Percentiles rank a stretch among this genome's conserved stretches.
Evolutionary conservation across 37 sponge, comb jelly and placozoan genomes (phyloP).

Genomic region (Theonella swinhoei): DNA sequence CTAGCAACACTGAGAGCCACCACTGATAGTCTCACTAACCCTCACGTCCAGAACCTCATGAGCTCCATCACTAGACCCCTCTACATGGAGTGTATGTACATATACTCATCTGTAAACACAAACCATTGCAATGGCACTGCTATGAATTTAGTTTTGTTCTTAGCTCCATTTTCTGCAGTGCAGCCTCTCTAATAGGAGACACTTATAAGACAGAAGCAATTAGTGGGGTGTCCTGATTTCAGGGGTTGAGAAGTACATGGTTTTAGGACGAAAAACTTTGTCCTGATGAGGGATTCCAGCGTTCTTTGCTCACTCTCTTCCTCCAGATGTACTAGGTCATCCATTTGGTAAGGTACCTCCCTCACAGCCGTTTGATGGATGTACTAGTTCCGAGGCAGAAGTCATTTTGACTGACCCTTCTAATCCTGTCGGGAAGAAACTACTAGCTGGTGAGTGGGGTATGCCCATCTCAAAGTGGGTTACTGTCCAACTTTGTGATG

Average conservation of each 20-base stretch:
- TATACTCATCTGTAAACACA: neutral
- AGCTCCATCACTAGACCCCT: slow-evolving; percentile 41
- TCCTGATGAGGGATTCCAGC: too few species aligned
- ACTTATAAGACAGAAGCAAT: neutral
- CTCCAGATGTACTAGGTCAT: slow-evolving; percentile 69
- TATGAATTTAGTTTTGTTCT: neutral
- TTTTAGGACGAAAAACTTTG: too few species aligned
- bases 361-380: slow-evolving; percentile 44
- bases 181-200: neutral
- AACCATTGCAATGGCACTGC: neutral
- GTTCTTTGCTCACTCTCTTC: neutral
- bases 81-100: slow-evolving; percentile 70
- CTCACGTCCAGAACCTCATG: slow-evolving; percentile 49
- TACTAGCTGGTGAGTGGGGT: slow-evolving; percentile 50
- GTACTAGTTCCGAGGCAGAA: slow-evolving; percentile 35
- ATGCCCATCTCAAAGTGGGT: too few species aligned
- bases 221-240: too few species aligned
- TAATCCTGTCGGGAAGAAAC: slow-evolving; percentile 65
- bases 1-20: slow-evolving; percentile 33
- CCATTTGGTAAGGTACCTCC: slow-evolving; percentile 74
- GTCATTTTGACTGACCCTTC: slow-evolving; percentile 60
- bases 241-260: too few species aligned
- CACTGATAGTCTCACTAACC: slow-evolving; percentile 9
- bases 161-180: neutral
- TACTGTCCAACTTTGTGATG: neutral